Evolutionary conservation across 2,113 vertebrate genomes (phyloP), one percentile per base, ranked within the genome.

Genomic region (Lucifuga dentata): DNA sequence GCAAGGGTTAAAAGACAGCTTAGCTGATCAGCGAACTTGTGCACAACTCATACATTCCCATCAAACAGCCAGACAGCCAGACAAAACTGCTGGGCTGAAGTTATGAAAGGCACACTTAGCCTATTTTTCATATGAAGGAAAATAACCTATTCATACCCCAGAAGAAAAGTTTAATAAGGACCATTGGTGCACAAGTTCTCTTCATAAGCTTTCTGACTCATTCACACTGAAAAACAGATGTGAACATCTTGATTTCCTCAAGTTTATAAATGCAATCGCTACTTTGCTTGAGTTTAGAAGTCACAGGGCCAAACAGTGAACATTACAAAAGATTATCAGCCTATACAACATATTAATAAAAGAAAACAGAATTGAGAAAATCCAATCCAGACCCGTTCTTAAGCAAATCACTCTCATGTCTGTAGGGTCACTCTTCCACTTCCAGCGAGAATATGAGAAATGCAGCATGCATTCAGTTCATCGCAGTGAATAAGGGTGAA

Each of bases 81-180:
- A 48, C 7, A 59, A 35, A 56, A 55, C 19, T 35, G n/a, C n/a
- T 26, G 13, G 29, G 48, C 44, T 44, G 21, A 49, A 11, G 50
- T 58, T 70, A 20, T 17, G 21, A 35, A 26, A 24, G 45, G 20
- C 24, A 60, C 58, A 50, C 67, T 38, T 44, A 48, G 71, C 60
- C 68, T 40, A 76, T 62, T 81, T 72, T 69, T 66, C 16, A 55
- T 19, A 15, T 32, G 26, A 40, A 76, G 43, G 63, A 26, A 78
- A 73, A 72, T 75, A 19, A 68, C 76, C 45, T n/a, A 64, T 44
- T 82, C 64, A 44, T 48, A 19, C 59, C 11, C 2, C 46, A 39
- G 40, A 74, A 29, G 51, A 70, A 44, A 23, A 57, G 43, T 51
- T 67, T 19, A 67, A 43, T 51, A 50, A 1, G 23, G 45, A 26